These are phyloP conservation scores for Spinus olivaceus DNA, from an alignment of 2,797 vertebrate species.

Conservation along the genomic window DNA sequence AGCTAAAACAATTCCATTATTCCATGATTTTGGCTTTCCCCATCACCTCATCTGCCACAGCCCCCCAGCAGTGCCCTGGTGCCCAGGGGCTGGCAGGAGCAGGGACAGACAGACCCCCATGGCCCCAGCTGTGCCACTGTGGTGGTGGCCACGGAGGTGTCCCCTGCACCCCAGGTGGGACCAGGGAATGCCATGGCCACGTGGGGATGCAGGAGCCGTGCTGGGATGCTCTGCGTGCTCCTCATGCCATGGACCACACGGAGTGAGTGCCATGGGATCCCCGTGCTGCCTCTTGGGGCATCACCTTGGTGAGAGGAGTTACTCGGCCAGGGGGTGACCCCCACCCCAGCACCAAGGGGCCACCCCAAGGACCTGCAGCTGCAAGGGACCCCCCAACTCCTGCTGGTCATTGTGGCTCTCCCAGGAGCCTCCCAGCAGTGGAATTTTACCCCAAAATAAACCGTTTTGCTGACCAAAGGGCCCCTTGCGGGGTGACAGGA, in stretches of 20 bases:
- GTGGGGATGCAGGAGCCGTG: background rate
- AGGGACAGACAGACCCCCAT: rapidly evolving
- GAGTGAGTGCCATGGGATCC: rapidly evolving
- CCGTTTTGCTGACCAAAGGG: background rate
- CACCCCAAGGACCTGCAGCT: background rate
- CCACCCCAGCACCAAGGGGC: background rate
- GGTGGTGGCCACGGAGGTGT: background rate
- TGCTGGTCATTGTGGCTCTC: rapidly evolving
- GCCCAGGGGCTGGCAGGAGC: rapidly evolving
- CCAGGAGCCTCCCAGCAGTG: background rate
- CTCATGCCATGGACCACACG: rapidly evolving
- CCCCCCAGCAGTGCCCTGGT: rapidly evolving
- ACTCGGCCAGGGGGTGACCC: rapidly evolving
- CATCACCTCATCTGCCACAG: background rate
- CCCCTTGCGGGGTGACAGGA: background rate
- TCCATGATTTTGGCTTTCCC: background rate
- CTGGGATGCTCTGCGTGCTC: rapidly evolving
- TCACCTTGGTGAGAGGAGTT: rapidly evolving
- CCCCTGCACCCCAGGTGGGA: background rate
- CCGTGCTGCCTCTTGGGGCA: background rate
- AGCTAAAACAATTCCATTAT: background rate
- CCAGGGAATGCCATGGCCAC: rapidly evolving
- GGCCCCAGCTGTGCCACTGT: rapidly evolving
- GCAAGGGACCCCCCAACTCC: background rate
- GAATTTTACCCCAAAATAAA: background rate